A percentile compares a stretch with the other conserved stretches of the same genome.
Conservation (phyloP, 92 coral and sea anemone species). For the Palythoa heliodiscus region DNA sequence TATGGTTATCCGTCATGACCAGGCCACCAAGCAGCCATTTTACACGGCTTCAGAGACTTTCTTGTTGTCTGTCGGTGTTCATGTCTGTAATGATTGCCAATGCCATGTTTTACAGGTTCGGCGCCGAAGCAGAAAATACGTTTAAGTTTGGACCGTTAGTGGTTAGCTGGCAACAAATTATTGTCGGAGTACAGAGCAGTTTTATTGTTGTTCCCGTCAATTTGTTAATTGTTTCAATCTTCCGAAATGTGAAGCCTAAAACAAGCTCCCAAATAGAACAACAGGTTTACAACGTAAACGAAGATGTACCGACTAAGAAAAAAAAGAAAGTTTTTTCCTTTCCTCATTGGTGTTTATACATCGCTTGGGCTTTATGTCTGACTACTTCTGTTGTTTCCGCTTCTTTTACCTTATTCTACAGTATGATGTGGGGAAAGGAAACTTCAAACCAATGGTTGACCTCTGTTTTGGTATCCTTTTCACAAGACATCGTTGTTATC, state of each 20-base stretch:
- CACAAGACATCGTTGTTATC: constrained; percentile 91
- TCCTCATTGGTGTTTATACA: constrained; percentile 77
- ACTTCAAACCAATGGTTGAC: constrained; percentile 93
- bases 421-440: constrained; percentile 92
- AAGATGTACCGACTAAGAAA: constrained; percentile 17
- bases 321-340: constrained; percentile 50
- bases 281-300: constrained; percentile 43
- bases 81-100: constrained; percentile 92
- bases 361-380: constrained; percentile 78
- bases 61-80: constrained; percentile 88
- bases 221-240: constrained; percentile 77
- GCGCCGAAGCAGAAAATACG: constrained; percentile 74
- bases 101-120: constrained; percentile 95
- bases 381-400: constrained; percentile 76
- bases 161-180: constrained; percentile 75
- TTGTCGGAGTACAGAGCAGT: constrained; percentile 90
- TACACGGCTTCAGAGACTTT: constrained; percentile 94
- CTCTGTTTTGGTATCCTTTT: constrained; percentile 86
- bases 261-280: constrained; percentile 40
- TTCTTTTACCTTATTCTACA: constrained; percentile 90
- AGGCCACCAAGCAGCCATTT: constrained; percentile 94
- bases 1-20: constrained; percentile 93
- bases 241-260: constrained; percentile 76
- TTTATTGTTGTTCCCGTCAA: constrained; percentile 86
- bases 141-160: constrained; percentile 84